Conservation (phyloP, 2,888 invertebrate genomes). For the Mimumesa dahlbomi region DNA sequence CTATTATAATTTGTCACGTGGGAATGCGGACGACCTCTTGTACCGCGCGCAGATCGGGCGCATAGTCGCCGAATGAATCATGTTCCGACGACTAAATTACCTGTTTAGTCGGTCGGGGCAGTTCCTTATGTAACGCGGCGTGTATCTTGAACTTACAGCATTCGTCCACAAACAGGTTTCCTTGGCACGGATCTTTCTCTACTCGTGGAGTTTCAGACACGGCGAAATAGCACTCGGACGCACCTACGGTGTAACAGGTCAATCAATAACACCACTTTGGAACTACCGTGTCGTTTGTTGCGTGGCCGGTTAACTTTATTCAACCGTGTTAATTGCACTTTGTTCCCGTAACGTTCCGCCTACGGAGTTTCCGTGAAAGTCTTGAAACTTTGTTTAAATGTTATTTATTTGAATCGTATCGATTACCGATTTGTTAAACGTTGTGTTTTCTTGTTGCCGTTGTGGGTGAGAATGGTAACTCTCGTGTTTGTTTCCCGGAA, state of each 20-base stretch:
- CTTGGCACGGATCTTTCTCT: constrained; percentile 27
- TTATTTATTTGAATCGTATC: no score
- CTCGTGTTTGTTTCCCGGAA: no score
- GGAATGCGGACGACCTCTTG: constrained; percentile 8
- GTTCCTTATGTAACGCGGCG: constrained; percentile 14
- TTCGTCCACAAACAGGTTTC: constrained; percentile 24
- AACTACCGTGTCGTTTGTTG: not conserved
- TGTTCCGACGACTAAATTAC: constrained; percentile 9
- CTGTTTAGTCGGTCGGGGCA: not conserved
- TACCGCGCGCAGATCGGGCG: not conserved
- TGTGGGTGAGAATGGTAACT: no score
- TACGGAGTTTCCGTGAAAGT: no score
- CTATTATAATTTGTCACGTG: not conserved
- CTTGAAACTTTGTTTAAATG: no score
- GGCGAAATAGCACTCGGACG: not conserved
- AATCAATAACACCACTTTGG: not conserved
- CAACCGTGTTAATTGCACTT: not conserved
- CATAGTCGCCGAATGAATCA: constrained; percentile 18
- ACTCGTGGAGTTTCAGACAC: not conserved
- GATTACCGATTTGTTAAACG: no score
- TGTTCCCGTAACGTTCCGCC: no score
- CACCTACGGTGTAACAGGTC: not conserved
- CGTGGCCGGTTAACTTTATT: constrained; percentile 6
- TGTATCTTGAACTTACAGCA: constrained; percentile 18
- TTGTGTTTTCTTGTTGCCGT: no score